A percentile compares a stretch with the other conserved stretches of the same genome.
Conservation (phyloP, 2,797 vertebrate species). For the Lepidocolaptes lacrymiger region DNA sequence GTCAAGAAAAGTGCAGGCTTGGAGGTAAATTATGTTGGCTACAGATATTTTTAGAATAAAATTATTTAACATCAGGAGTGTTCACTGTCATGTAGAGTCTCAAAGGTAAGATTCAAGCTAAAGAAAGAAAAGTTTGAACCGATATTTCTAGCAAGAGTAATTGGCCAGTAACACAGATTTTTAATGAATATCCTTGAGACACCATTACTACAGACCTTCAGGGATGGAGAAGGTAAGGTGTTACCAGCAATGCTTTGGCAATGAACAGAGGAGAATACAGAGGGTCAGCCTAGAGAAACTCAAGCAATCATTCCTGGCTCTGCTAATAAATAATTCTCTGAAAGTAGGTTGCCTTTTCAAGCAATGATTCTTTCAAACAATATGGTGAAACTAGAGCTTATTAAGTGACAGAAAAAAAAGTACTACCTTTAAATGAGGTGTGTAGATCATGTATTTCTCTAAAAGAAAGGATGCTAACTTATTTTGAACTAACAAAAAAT, state of each 20-base stretch:
- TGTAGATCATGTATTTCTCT: not conserved
- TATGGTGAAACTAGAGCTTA: not conserved
- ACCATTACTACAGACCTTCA: not conserved
- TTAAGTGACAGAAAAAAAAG: not conserved
- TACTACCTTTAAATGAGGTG: not conserved
- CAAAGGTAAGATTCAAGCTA: not conserved
- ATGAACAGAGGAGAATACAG: not conserved
- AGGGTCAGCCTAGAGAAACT: not conserved
- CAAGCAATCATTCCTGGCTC: not conserved
- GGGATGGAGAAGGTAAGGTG: not conserved
- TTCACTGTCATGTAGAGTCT: not conserved
- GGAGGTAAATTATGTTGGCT: not conserved
- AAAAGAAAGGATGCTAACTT: not conserved
- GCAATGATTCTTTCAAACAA: not conserved
- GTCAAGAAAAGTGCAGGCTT: not conserved
- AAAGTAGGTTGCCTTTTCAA: not conserved
- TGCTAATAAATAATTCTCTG: not conserved
- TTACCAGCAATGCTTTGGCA: not conserved
- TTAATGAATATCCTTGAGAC: not conserved
- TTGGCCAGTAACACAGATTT: not conserved
- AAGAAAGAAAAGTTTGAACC: not conserved
- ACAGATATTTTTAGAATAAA: not conserved
- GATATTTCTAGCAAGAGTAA: not conserved
- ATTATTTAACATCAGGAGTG: not conserved
- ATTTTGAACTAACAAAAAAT: not conserved